Evolutionary conservation across 2,797 vertebrate genomes (phyloP).

Genomic region (Threskiornis aethiopicus): DNA sequence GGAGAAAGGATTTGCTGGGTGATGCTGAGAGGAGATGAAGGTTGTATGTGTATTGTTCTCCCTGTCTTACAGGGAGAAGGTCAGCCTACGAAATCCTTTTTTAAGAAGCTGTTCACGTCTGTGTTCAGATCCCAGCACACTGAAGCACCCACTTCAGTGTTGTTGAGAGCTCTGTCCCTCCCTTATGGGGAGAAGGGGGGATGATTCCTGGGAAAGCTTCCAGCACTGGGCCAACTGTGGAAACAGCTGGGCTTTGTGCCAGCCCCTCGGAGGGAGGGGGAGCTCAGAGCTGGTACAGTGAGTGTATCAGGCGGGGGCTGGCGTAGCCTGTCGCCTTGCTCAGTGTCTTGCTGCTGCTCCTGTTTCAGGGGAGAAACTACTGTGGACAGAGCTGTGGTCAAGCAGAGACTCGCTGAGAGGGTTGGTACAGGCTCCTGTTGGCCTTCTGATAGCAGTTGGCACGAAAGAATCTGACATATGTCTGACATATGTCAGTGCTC

Average conservation of each 20-base stretch:
- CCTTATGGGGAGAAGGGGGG: not conserved
- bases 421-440: not conserved
- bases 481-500: not conserved
- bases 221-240: not conserved
- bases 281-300: not conserved
- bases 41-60: not conserved
- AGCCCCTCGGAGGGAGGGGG: not conserved
- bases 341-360: not conserved
- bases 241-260: conserved; percentile 28
- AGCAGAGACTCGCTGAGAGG: not conserved
- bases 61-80: not conserved
- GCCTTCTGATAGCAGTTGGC: not conserved
- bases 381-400: not conserved
- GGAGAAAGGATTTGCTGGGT: not conserved
- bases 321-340: not conserved
- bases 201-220: conserved; percentile 29
- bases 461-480: not conserved
- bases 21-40: not conserved
- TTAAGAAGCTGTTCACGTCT: not conserved
- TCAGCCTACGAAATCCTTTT: not conserved
- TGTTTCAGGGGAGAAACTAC: not conserved
- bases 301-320: conserved; percentile 12
- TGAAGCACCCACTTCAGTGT: not conserved
- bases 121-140: not conserved
- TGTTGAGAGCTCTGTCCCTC: conserved; percentile 9